Evolutionary conservation across 2,888 invertebrate genomes (phyloP).

Genomic region (Macrosoma leucophasiata): DNA sequence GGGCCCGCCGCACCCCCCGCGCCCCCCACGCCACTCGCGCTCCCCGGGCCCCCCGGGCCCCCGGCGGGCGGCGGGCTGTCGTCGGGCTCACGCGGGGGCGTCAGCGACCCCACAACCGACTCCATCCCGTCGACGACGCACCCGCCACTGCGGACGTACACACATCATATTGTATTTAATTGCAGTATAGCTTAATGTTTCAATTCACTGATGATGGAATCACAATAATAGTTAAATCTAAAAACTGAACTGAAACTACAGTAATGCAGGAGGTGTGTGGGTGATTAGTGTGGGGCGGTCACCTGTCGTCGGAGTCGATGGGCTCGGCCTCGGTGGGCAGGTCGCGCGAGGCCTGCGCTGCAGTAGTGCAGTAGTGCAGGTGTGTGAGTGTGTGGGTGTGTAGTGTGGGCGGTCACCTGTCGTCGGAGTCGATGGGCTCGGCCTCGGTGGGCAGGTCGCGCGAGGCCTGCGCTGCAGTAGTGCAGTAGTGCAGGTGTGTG

Average conservation of each 20-base stretch:
- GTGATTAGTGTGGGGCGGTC: neutral
- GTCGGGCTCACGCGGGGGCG: conserved; percentile 25
- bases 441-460: conserved; percentile 81
- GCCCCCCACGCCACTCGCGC: too few species aligned
- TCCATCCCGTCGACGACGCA: too few species aligned
- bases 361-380: too few species aligned
- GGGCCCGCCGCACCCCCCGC: too few species aligned
- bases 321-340: conserved; percentile 83
- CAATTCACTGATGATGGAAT: too few species aligned
- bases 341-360: conserved; percentile 75
- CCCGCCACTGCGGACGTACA: conserved; percentile 13
- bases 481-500: neutral
- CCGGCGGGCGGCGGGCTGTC: conserved; percentile 22
- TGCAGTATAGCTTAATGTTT: too few species aligned
- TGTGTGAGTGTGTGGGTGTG: too few species aligned
- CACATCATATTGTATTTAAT: too few species aligned
- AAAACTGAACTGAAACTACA: too few species aligned
- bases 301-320: conserved; percentile 82
- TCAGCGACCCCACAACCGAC: too few species aligned
- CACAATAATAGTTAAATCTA: too few species aligned
- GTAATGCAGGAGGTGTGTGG: neutral
- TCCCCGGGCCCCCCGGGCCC: conserved; percentile 24
- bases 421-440: conserved; percentile 85
- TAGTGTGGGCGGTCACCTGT: conserved; percentile 43
- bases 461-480: conserved; percentile 74